Percentiles rank a stretch among this genome's conserved stretches.
Evolutionary conservation across 2,888 invertebrate genomes (phyloP).

Genomic region (Leucoptera coffeella): DNA sequence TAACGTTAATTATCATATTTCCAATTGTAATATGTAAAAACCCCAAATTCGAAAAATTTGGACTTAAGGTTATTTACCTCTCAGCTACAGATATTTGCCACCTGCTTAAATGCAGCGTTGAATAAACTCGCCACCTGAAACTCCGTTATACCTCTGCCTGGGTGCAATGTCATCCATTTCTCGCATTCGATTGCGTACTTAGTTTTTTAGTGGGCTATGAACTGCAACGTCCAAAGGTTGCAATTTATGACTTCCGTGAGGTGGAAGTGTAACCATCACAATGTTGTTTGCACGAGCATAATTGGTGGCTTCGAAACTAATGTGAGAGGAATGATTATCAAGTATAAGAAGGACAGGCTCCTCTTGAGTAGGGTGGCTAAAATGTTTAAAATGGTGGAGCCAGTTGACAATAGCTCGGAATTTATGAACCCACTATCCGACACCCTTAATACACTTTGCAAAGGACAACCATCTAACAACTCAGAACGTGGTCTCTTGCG

Average conservation of each 20-base stretch:
- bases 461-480: slow-evolving; percentile 8
- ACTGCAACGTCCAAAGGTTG: slow-evolving; percentile 10
- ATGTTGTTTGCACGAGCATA: no score
- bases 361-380: slow-evolving; percentile 9
- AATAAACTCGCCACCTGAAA: slow-evolving; percentile 10
- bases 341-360: slow-evolving; percentile 10
- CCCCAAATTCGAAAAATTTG: no score
- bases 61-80: no score
- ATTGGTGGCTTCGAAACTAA: slow-evolving; percentile 8
- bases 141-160: slow-evolving; percentile 9
- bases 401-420: slow-evolving; percentile 10
- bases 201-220: slow-evolving; percentile 9
- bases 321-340: slow-evolving; percentile 6
- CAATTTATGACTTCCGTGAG: no score
- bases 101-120: slow-evolving; percentile 10
- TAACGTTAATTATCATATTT: no score
- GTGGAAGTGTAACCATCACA: no score
- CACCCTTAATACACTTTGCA: slow-evolving; percentile 8
- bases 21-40: no score
- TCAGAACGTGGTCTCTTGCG: slow-evolving; percentile 7
- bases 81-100: slow-evolving; percentile 9
- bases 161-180: slow-evolving; percentile 9
- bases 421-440: slow-evolving; percentile 10
- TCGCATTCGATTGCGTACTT: slow-evolving; percentile 10
- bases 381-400: slow-evolving; percentile 9